phyloP scores from a whole-genome alignment of 1,140 invertebrate genomes.

The Bombus fervidus region DNA sequence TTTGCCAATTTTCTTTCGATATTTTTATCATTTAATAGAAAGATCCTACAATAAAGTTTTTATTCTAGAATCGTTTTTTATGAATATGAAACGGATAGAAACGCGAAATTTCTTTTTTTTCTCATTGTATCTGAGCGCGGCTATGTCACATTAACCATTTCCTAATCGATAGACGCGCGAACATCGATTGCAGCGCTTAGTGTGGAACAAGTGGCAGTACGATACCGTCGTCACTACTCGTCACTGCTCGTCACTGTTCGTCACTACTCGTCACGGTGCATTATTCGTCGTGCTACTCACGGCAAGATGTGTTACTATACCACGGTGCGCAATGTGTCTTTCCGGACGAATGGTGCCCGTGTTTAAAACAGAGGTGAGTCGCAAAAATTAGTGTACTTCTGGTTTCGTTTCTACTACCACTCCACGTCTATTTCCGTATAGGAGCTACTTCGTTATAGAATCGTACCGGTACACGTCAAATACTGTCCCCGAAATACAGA shows the following conservation, averaged over 20 bases:
- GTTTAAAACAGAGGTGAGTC: slow-evolving; percentile 58
- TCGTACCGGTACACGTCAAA: slow-evolving; percentile 42
- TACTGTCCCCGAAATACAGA: slow-evolving; percentile 47
- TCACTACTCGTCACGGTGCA: slow-evolving; percentile 28
- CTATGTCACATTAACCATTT: slow-evolving; percentile 40
- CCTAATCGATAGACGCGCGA: slow-evolving; percentile 61
- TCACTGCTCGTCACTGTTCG: slow-evolving; percentile 16
- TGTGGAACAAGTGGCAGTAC: slow-evolving; percentile 66
- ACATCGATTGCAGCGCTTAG: slow-evolving; percentile 64
- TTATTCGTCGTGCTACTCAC: slow-evolving; percentile 25
- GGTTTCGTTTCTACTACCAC: slow-evolving; percentile 16
- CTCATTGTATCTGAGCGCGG: background rate
- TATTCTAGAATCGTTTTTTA: background rate
- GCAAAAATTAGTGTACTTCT: slow-evolving; percentile 9
- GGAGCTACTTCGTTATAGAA: slow-evolving; percentile 54
- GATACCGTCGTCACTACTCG: slow-evolving; percentile 30
- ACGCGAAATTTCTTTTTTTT: background rate
- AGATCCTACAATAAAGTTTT: background rate
- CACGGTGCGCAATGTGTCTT: slow-evolving; percentile 31
- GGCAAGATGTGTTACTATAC: slow-evolving; percentile 43
- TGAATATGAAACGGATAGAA: background rate
- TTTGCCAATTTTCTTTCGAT: background rate
- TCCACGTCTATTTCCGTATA: slow-evolving; percentile 62
- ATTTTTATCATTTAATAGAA: background rate
- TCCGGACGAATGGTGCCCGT: slow-evolving; percentile 3